Conservation (phyloP, 2,113 vertebrate genomes). For the Circaetus gallicus region DNA sequence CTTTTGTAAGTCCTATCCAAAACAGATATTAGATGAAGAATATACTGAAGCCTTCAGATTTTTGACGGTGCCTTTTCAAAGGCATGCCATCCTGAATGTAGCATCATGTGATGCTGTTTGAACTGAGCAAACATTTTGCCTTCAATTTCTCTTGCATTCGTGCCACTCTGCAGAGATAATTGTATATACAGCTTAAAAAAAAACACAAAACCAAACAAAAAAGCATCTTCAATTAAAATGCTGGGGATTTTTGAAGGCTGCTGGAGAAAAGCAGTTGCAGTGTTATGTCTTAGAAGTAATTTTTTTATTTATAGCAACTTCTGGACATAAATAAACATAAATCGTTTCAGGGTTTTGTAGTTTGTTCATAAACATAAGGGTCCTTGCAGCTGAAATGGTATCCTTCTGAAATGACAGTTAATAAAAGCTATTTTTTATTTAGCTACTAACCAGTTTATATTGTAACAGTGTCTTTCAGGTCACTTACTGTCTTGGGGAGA, state of each 20-base stretch:
- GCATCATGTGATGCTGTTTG: constrained; percentile 47
- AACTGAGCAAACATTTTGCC: constrained; percentile 45
- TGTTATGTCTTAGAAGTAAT: neutral
- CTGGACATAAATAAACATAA: constrained; percentile 27
- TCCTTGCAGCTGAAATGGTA: constrained; percentile 20
- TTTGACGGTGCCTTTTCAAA: constrained; percentile 53
- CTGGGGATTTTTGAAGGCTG: neutral
- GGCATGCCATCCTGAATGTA: constrained; percentile 23
- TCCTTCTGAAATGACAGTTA: constrained; percentile 33
- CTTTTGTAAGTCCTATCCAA: constrained; percentile 35
- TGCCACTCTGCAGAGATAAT: neutral
- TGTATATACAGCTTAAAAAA: neutral
- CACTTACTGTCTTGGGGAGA: neutral
- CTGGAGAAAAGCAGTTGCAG: neutral
- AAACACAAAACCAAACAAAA: neutral
- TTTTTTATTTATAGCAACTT: constrained; percentile 6
- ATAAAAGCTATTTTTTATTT: constrained; percentile 32
- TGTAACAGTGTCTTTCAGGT: neutral
- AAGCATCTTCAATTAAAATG: neutral
- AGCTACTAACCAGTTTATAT: neutral
- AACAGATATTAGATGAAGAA: constrained; percentile 30
- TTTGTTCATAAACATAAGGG: neutral
- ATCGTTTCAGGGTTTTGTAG: neutral
- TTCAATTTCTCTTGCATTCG: neutral
- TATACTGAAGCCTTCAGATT: constrained; percentile 41